Percentiles rank a stretch among this genome's conserved stretches.
These are phyloP conservation scores for Tipula lateralis DNA, from an alignment of 2,888 invertebrate genomes.

Conservation along the genomic window DNA sequence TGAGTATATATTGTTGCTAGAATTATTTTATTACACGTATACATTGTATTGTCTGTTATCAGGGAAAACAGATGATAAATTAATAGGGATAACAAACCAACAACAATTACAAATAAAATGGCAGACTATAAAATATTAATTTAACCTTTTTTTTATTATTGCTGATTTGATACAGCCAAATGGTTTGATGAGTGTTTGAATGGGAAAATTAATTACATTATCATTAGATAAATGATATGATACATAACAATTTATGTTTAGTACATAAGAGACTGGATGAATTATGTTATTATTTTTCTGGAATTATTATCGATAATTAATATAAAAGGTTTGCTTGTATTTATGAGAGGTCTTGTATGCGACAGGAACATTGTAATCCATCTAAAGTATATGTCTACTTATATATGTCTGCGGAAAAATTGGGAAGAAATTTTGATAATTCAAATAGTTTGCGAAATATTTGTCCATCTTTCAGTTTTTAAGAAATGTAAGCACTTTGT, in stretches of 20 bases:
- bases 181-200: conserved; percentile 24
- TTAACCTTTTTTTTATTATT: neutral
- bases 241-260: neutral
- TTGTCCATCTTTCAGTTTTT: too few relatives aligned
- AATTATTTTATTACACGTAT: neutral
- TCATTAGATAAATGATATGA: neutral
- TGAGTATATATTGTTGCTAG: neutral
- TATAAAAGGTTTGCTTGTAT: too few relatives aligned
- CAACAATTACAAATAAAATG: conserved; percentile 7
- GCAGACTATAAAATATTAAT: conserved; percentile 19
- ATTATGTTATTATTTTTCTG: neutral
- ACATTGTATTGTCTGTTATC: neutral
- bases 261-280: neutral
- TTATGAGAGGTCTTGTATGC: too few relatives aligned
- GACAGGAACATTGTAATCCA: too few relatives aligned
- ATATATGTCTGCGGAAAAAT: too few relatives aligned
- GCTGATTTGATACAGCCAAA: neutral
- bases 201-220: neutral
- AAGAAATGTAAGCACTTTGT: too few relatives aligned
- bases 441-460: too few relatives aligned
- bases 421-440: too few relatives aligned
- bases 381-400: too few relatives aligned
- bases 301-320: neutral
- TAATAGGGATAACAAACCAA: neutral
- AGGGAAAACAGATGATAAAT: conserved; percentile 19